Base-by-base conservation (phyloP, 2,113 vertebrate species). In the Thinocorus orbignyianus region DNA sequence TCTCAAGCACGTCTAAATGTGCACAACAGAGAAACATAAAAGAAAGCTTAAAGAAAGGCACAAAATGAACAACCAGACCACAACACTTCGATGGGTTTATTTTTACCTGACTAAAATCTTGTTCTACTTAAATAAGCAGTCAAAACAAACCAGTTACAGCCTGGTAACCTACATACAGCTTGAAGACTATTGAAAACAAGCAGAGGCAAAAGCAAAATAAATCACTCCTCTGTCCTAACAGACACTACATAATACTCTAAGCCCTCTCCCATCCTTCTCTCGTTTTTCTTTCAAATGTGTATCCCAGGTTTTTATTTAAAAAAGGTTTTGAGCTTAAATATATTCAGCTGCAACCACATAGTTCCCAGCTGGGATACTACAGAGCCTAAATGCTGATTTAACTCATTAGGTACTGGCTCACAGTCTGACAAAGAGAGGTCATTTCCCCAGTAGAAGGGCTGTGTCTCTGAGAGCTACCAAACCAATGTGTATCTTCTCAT, bases 401-500 rank as follows among this genome's bases (percentile, higher is more conserved):
- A 60, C 33, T 88, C n/a, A 4, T 48, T 57, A 42, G 9, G 6
- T n/a, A 33, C 22, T 24, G 41, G 5, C 17, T 26, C 6, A 24
- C 1, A 33, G 5, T 24, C 13, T 72, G 23, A 17, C 6, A 68
- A 64, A 68, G 18, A 49, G 61, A 58, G 6, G 26, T 30, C 3
- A 14, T 78, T 82, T 9, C 5, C 11, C 17, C 5, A 28, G 16
- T 30, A 15, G 41, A 61, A 49, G 9, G 10, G 7, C 4, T 58
- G 5, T 11, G 13, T 3, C 68, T 10, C 39, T 68, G 25, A 55
- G 31, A 74, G 25, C 30, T 76, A 4, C 17, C 52, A 51, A 86
- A 39, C 9, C 3, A 4, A 6, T 0, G 0, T 23, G 3, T 17
- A 9, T 31, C 15, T 54, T 72, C 31, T 35, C 5, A 10, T 18